phyloP scores from a whole-genome alignment of 1,140 invertebrate species.

The Calephelis nemesis region DNA sequence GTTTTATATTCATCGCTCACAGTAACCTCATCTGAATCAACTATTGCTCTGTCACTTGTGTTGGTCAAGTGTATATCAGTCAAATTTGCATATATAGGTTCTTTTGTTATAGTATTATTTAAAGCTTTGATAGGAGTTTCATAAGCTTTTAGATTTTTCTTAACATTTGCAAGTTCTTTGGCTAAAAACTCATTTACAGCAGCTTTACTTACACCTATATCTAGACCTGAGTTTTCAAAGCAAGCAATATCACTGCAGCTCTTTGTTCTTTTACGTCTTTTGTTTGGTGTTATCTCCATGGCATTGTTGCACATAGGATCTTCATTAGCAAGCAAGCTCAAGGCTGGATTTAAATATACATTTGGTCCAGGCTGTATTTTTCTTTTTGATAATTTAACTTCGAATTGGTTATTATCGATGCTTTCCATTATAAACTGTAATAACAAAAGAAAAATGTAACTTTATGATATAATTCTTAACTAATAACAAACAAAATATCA shows the following conservation, averaged over 20 bases:
- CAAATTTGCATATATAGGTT: constrained; percentile 62
- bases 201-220: constrained; percentile 62
- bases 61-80: constrained; percentile 32
- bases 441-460: constrained; percentile 2
- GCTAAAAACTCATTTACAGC: constrained; percentile 65
- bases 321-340: constrained; percentile 70
- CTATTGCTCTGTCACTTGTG: constrained; percentile 1
- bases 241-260: constrained; percentile 55
- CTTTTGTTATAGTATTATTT: constrained; percentile 23
- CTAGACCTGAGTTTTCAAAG: constrained; percentile 72
- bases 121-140: constrained; percentile 37
- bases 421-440: constrained; percentile 60
- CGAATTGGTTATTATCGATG: constrained; percentile 75
- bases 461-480: too few relatives aligned
- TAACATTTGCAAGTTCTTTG: constrained; percentile 69
- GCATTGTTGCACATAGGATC: constrained; percentile 74
- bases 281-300: constrained; percentile 73
- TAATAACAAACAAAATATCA: too few relatives aligned
- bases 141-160: constrained; percentile 46
- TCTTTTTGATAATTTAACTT: constrained; percentile 65
- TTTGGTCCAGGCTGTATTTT: constrained; percentile 63
- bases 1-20: constrained; percentile 16
- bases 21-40: background rate
- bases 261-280: constrained; percentile 60
- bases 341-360: constrained; percentile 69